Base-by-base conservation (phyloP, 92 coral and sea anemone genomes). In the Phymanthus crucifer region DNA sequence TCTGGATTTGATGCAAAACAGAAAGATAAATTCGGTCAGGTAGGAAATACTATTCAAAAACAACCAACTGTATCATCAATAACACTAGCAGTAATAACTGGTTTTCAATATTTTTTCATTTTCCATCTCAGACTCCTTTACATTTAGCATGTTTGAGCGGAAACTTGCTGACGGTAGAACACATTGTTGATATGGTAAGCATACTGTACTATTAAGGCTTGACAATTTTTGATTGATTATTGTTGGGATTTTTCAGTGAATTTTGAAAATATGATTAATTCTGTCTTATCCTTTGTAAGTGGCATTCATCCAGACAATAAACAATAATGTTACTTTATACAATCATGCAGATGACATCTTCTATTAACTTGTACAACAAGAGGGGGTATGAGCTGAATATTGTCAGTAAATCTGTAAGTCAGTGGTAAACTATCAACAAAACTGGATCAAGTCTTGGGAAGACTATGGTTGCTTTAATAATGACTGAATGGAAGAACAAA, bases 21-120 rank as follows among this genome's bases (percentile, higher is more conserved):
- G 64, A 96, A 96, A 78, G 99, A 96, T 76, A 93, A 91, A 78
- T 88, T 96, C 90, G 98, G 99, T 57, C 99, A 96, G 99, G 99
- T 96, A 90, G 19, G 67, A 70, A 54, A 54, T 54, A 11, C 19
- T n/a, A n/a, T 70, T 43, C 64, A n/a, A 54, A 70, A 24, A 6
- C 68, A 9, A 61, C 17, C 33, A 27, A 12, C 33, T 29, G 0
- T 21, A 54, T 54, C 1, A 27, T 26, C 0, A 61, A 4, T 24
- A 0, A 26, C 3, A 27, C 33, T 2, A 27, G 13, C 2, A 3
- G 7, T 58, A 6, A 13, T 2, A 67, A 2, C 24, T 67, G 31
- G 21, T 32, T 69, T 69, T 69, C n/a, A 13, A 8, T 17, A 0
- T 6, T 69, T 35, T 1, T 0, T 34, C 5, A 16, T 8, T 21